phyloP scores from a whole-genome alignment of 2,888 invertebrate genomes.

The Drosophila robusta region DNA sequence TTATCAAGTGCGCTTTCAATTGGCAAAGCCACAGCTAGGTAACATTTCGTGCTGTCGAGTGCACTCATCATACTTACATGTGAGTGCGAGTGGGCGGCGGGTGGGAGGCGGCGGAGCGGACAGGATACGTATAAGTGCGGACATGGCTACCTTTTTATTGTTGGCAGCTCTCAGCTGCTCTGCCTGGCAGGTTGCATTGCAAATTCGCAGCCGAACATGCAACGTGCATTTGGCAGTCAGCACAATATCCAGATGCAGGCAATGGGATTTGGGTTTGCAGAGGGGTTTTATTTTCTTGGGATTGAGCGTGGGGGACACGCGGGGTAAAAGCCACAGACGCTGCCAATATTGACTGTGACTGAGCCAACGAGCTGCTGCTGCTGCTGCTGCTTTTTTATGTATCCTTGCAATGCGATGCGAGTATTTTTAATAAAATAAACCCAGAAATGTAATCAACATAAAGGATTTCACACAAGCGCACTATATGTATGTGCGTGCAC shows the following conservation, averaged over 20 bases:
- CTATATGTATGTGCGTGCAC: not conserved
- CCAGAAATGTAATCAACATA: slow-evolving; percentile 84
- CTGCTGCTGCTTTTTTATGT: slow-evolving; percentile 44
- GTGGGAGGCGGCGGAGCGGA: not conserved
- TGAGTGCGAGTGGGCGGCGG: slow-evolving; percentile 11
- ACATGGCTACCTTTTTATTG: slow-evolving; percentile 65
- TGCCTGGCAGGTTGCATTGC: slow-evolving; percentile 73
- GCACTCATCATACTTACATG: slow-evolving; percentile 74
- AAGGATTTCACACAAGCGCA: slow-evolving; percentile 78
- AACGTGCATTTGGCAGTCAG: slow-evolving; percentile 79
- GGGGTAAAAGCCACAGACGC: slow-evolving; percentile 67
- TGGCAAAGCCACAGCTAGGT: slow-evolving; percentile 37
- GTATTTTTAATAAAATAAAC: slow-evolving; percentile 84
- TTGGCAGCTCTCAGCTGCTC: slow-evolving; percentile 47
- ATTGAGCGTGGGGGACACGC: not conserved
- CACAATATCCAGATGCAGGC: slow-evolving; percentile 66
- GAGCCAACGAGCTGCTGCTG: slow-evolving; percentile 57
- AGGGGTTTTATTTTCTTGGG: slow-evolving; percentile 1
- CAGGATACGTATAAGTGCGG: slow-evolving; percentile 38
- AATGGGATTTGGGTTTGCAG: slow-evolving; percentile 6
- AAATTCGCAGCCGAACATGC: slow-evolving; percentile 75
- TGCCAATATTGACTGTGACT: slow-evolving; percentile 80
- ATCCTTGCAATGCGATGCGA: slow-evolving; percentile 75
- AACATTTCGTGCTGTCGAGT: slow-evolving; percentile 72
- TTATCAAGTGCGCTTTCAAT: slow-evolving; percentile 56